These are phyloP conservation scores for Zaprionus tsacasi DNA, from an alignment of 1,140 invertebrate species.

Conservation along the genomic window DNA sequence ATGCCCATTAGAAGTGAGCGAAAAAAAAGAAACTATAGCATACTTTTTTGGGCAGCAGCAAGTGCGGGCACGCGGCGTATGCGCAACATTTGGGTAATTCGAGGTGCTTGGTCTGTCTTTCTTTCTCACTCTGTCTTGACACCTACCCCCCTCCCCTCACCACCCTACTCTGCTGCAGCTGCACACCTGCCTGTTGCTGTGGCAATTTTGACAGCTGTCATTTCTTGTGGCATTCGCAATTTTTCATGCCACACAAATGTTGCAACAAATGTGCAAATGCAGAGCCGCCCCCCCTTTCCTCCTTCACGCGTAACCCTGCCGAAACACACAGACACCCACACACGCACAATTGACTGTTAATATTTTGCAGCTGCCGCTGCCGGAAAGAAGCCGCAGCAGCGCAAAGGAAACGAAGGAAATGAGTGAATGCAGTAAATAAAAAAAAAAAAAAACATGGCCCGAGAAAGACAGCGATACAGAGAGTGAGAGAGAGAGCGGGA, in stretches of 20 bases:
- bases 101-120: constrained; percentile 39
- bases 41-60: too few relatives aligned
- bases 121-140: not conserved
- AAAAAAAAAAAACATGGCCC: not conserved
- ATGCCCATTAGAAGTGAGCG: not conserved
- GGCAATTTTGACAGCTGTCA: constrained; percentile 34
- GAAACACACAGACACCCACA: constrained; percentile 8
- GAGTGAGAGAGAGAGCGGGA: not conserved
- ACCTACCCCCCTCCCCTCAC: not conserved
- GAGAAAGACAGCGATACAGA: not conserved
- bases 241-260: constrained; percentile 29
- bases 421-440: constrained; percentile 42
- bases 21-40: too few relatives aligned
- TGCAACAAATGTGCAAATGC: constrained; percentile 28
- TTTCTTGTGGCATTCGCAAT: constrained; percentile 20
- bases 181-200: constrained; percentile 7
- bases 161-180: not conserved
- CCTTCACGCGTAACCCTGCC: not conserved
- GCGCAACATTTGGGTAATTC: constrained; percentile 63
- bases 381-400: not conserved
- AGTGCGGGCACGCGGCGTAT: constrained; percentile 44
- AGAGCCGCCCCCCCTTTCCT: not conserved
- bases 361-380: constrained; percentile 64
- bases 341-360: constrained; percentile 65
- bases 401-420: constrained; percentile 16